These are phyloP conservation scores for Lathamus discolor DNA, from an alignment of 2,113 vertebrate genomes.

Conservation along the genomic window DNA sequence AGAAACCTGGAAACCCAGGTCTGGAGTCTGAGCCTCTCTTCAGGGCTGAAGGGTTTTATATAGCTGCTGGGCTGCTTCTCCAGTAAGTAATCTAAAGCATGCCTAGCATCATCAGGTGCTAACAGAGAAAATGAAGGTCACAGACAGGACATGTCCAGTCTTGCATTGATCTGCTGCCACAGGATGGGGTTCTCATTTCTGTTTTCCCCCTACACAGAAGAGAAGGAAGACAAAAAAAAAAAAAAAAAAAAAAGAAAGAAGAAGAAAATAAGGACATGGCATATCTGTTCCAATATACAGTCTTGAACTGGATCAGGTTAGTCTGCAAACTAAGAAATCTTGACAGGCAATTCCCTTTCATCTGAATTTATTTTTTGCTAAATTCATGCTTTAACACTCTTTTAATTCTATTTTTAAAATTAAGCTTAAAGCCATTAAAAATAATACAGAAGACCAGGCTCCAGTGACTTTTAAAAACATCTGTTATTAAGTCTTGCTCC, in stretches of 20 bases:
- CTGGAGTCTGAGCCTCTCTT: background rate
- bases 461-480: background rate
- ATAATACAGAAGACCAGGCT: background rate
- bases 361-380: background rate
- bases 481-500: background rate
- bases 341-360: background rate
- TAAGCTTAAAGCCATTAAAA: background rate
- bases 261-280: background rate
- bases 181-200: background rate
- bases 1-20: conserved; percentile 18
- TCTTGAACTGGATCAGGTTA: background rate
- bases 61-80: background rate
- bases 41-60: background rate
- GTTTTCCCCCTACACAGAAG: background rate
- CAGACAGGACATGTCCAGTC: background rate
- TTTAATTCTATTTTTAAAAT: background rate
- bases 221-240: background rate
- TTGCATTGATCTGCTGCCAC: background rate
- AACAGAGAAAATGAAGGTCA: background rate
- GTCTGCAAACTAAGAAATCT: background rate
- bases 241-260: background rate
- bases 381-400: background rate
- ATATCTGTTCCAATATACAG: background rate
- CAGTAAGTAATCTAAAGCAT: background rate
- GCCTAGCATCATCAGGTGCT: background rate